Evolutionary conservation across 1,140 invertebrate genomes (phyloP).

Genomic region (Trichogramma pretiosum): DNA sequence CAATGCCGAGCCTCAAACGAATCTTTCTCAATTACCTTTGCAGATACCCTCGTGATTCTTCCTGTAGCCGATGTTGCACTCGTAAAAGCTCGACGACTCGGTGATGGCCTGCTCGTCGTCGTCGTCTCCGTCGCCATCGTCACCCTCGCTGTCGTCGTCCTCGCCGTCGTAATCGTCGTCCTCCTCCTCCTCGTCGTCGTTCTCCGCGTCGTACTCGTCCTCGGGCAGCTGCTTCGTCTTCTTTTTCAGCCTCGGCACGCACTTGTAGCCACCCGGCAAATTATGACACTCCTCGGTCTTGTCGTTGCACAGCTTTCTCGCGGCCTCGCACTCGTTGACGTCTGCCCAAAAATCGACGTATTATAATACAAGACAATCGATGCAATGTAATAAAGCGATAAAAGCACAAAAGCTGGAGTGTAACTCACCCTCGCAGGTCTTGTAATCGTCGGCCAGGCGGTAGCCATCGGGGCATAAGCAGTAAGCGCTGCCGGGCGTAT

Average conservation of each 20-base stretch:
- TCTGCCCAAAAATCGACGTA: too few species aligned
- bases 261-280: constrained; percentile 50
- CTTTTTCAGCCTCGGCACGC: constrained; percentile 34
- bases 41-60: constrained; percentile 45
- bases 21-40: constrained; percentile 39
- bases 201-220: constrained; percentile 35
- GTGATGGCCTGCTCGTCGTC: constrained; percentile 30
- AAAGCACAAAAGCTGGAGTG: too few species aligned
- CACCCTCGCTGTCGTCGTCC: constrained; percentile 25
- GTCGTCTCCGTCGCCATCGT: constrained; percentile 23
- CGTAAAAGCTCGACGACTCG: constrained; percentile 35
- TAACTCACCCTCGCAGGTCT: constrained; percentile 45
- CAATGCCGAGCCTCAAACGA: too few species aligned
- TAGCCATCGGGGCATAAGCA: constrained; percentile 55
- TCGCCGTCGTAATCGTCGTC: constrained; percentile 27
- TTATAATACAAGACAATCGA: too few species aligned
- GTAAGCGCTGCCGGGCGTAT: constrained; percentile 51
- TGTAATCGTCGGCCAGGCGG: constrained; percentile 45
- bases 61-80: constrained; percentile 44
- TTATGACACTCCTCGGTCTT: constrained; percentile 47
- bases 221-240: constrained; percentile 31
- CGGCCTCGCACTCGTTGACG: constrained; percentile 57
- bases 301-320: constrained; percentile 20
- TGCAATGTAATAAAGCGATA: too few species aligned
- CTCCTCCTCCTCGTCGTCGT: constrained; percentile 25